Evolutionary conservation across 2,113 vertebrate genomes (phyloP), one percentile per base, ranked within the genome.

Genomic region (Oryzias woworae): DNA sequence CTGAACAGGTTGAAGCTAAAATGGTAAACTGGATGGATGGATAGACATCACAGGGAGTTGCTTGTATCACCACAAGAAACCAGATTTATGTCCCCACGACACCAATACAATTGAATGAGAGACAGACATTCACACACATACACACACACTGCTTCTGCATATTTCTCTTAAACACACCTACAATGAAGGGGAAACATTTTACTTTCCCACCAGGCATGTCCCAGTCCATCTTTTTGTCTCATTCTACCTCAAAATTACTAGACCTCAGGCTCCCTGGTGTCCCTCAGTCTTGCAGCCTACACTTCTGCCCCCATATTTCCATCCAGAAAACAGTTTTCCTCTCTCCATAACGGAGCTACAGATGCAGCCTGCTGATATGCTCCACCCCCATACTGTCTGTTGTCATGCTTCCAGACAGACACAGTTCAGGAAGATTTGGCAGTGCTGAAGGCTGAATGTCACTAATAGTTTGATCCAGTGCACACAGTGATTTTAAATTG

Each of bases 211-310:
- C 58, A 48, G 66, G 31, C 42, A 22, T 58, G 22, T 73, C 55
- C 57, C 58, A 36, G 36, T 65, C 44, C 41, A 45, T 81, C 81
- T 83, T 54, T 70, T 62, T 72, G 85, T 86, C 70, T 81, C 74
- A 84, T 83, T 85, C 36, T 69, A 51, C 15, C 73, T 44, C 57
- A 85, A 81, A 83, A 80, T 87, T 85, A 77, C 78, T 62, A 54
- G 72, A 82, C 63, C 59, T 18, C 15, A 41, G 43, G 70, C 64
- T 63, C 56, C 58, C 60, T 54, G 17, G 16, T 23, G 43, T 43
- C 47, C 47, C 2, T 15, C 47, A 24, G 15, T 24, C 55, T 26
- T 68, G 14, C 41, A 31, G 3, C 3, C 20, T 4, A 13, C 20
- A 13, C 62, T 4, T 14, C 26, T n/a, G 7, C 10, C 23, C 44